Evolutionary conservation across 2,797 vertebrate genomes (phyloP).

Genomic region (Yasuhikotakia modesta): DNA sequence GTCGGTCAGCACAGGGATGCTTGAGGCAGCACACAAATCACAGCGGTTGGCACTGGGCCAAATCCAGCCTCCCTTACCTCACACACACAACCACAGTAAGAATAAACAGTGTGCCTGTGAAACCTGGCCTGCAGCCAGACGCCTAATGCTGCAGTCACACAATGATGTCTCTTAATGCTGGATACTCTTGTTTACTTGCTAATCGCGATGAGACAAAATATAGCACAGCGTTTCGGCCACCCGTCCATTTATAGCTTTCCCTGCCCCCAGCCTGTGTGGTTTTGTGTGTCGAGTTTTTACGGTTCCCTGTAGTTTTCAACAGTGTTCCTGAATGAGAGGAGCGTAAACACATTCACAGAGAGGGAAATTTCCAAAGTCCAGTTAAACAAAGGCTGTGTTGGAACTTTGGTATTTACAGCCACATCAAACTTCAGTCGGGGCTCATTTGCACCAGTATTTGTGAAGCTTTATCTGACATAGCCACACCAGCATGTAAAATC

Average conservation of each 20-base stretch:
- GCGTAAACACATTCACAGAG: constrained; percentile 21
- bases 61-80: constrained; percentile 46
- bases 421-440: neutral
- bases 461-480: neutral
- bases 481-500: neutral
- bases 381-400: constrained; percentile 16
- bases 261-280: neutral
- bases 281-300: constrained; percentile 14
- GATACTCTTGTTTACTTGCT: constrained; percentile 46
- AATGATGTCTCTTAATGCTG: constrained; percentile 42
- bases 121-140: constrained; percentile 40
- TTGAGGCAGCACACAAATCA: constrained; percentile 39
- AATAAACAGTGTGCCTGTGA: constrained; percentile 39
- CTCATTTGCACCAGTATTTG: constrained; percentile 13
- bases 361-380: constrained; percentile 30
- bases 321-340: constrained; percentile 22
- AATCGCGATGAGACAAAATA: constrained; percentile 53
- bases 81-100: constrained; percentile 32
- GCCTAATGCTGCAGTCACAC: constrained; percentile 41
- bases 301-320: constrained; percentile 10
- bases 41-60: constrained; percentile 49
- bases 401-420: neutral
- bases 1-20: constrained; percentile 50
- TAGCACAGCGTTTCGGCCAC: constrained; percentile 11
- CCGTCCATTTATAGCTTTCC: constrained; percentile 47